phyloP scores from a whole-genome alignment of 2,888 invertebrate genomes.

The Erpobdella octoculata region DNA sequence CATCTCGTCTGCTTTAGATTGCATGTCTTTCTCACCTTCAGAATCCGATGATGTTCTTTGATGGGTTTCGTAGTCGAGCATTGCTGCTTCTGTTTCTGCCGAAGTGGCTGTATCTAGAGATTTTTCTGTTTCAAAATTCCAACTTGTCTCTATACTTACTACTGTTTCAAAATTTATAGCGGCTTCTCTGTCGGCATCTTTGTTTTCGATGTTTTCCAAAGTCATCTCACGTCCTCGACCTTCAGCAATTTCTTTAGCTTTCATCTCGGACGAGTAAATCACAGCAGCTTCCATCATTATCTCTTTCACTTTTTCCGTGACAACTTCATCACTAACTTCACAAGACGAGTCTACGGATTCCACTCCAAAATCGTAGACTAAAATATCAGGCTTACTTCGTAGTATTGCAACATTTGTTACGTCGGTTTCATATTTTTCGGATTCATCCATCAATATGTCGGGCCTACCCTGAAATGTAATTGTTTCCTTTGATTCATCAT shows the following conservation, averaged over 20 bases:
- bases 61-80: too few relatives aligned
- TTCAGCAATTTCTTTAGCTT: not conserved
- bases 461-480: too few relatives aligned
- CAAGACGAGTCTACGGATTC: too few relatives aligned
- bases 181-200: not conserved
- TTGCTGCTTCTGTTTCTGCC: too few relatives aligned
- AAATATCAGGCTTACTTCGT: too few relatives aligned
- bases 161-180: not conserved
- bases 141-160: not conserved
- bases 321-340: not conserved
- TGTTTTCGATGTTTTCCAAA: not conserved
- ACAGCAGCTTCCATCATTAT: not conserved
- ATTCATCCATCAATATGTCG: slow-evolving; percentile 26
- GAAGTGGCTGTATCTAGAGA: not conserved
- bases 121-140: not conserved
- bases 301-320: not conserved
- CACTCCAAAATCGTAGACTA: too few relatives aligned
- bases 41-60: too few relatives aligned
- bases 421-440: slow-evolving; percentile 56
- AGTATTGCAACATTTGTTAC: slow-evolving; percentile 69
- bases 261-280: not conserved
- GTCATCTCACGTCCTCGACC: not conserved
- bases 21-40: not conserved
- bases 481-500: too few relatives aligned
- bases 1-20: not conserved